Evolutionary conservation across 2,113 vertebrate species (phyloP).

Genomic region (Apistogramma diplotaenia): DNA sequence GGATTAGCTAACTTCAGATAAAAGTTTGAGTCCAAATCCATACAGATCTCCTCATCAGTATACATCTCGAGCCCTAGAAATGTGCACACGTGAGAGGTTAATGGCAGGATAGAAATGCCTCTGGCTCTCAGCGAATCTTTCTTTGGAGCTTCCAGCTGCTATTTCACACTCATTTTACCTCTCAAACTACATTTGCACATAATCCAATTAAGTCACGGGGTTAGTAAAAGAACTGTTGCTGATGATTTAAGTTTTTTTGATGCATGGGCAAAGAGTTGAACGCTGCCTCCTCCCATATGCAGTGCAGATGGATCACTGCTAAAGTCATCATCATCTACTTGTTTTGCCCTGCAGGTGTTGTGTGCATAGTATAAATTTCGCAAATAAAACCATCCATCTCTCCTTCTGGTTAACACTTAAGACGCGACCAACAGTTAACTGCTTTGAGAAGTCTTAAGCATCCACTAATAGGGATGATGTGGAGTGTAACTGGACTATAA

Average conservation of each 20-base stretch:
- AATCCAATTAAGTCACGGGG: slow-evolving; percentile 37
- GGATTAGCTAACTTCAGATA: slow-evolving; percentile 34
- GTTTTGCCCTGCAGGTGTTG: slow-evolving; percentile 45
- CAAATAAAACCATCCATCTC: slow-evolving; percentile 67
- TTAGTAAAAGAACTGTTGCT: slow-evolving; percentile 42
- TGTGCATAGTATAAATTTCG: slow-evolving; percentile 39
- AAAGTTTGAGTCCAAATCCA: slow-evolving; percentile 11
- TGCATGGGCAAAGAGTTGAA: neutral
- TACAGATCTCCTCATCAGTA: slow-evolving; percentile 20
- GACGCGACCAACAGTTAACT: slow-evolving; percentile 61
- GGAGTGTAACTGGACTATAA: slow-evolving; percentile 68
- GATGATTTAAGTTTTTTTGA: slow-evolving; percentile 52
- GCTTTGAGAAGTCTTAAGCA: slow-evolving; percentile 64
- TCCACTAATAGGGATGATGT: slow-evolving; percentile 72
- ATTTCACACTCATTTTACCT: slow-evolving; percentile 45
- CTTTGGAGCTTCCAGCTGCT: slow-evolving; percentile 19
- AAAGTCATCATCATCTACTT: slow-evolving; percentile 41
- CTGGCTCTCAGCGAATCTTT: slow-evolving; percentile 5
- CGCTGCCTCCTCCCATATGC: neutral
- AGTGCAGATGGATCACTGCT: slow-evolving; percentile 30
- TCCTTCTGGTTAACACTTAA: slow-evolving; percentile 58
- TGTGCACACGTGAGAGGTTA: neutral
- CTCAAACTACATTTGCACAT: slow-evolving; percentile 40
- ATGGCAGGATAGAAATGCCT: neutral
- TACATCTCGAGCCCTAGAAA: slow-evolving; percentile 19